Evolutionary conservation across 2,888 invertebrate genomes (phyloP).

Genomic region (Malacosoma neustria): DNA sequence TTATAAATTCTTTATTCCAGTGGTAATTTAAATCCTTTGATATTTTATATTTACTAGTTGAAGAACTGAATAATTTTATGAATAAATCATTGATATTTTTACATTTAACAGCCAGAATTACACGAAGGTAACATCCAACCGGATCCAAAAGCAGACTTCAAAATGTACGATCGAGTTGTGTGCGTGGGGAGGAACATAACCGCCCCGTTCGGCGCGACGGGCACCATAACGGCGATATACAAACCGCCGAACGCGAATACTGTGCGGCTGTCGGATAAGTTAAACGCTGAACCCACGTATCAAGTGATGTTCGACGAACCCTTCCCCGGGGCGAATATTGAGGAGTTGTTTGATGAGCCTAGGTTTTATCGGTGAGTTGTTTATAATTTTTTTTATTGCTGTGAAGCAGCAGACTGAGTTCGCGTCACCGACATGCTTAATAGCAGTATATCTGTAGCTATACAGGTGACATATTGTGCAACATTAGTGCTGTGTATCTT

Average conservation of each 20-base stretch:
- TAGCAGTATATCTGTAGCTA: no score
- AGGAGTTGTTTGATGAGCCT: constrained; percentile 40
- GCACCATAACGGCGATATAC: constrained; percentile 86
- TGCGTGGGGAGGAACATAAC: constrained; percentile 82
- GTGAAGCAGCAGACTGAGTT: no score
- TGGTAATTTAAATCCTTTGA: no score
- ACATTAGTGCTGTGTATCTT: no score
- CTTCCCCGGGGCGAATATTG: constrained; percentile 78
- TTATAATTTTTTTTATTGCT: no score
- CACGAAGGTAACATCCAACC: constrained; percentile 77
- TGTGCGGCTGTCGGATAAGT: constrained; percentile 65
- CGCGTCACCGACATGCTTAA: no score
- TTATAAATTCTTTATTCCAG: no score
- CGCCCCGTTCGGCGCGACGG: constrained; percentile 87
- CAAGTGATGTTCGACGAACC: constrained; percentile 88
- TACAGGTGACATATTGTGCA: no score
- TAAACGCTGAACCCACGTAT: constrained; percentile 75
- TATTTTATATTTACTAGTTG: no score
- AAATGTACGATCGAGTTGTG: constrained; percentile 89
- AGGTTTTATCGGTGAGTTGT: constrained; percentile 53
- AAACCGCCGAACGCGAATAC: constrained; percentile 46
- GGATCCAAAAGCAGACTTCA: constrained; percentile 78
- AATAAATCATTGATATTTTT: no score
- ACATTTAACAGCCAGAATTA: constrained; percentile 62
- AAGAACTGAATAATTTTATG: no score